Evolutionary conservation across 2,797 vertebrate genomes (phyloP), one percentile per base, ranked within the genome.

Genomic region (Rallus crepitans): DNA sequence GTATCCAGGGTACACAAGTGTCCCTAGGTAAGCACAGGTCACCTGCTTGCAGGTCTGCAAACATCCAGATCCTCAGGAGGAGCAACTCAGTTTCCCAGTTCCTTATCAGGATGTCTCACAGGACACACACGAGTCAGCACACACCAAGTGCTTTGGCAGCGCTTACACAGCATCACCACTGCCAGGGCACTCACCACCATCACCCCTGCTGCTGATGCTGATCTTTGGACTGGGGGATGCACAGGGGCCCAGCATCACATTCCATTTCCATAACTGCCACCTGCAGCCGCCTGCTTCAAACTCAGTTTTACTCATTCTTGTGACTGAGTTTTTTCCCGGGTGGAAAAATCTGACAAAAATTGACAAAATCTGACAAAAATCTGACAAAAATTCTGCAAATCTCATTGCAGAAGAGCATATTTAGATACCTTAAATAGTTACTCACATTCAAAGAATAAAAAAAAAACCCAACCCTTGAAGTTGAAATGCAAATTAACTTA

Each of bases 101-200:
- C 45, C 57, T 63, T 39, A 7, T 3, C 2, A 6, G 30, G 33
- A 3, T 13, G 10, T 63, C 47, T 73, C 72, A 27, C 9, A 25
- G 40, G 35, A 12, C 27, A 48, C 3, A 3, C n/a, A 31, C 0
- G 0, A 45, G 19, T 30, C 11, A 1, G 21, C 0, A 2, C 15
- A 23, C 2, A 2, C 10, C 2, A 9, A 0, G 4, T 30, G 17
- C 27, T 56, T 78, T 63, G 78, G 15, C 39, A 75, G 82, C 53
- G 11, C 37, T 65, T 33, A 5, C 37, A 33, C 14, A 17, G 8
- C 0, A 0, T 28, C 33, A 7, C 13, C 35, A 42, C 39, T 33
- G 40, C 53, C 53, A 35, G 24, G 70, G n/a, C 48, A 60, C 30
- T 11, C 30, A 24, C 21, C 21, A 19, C 37, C 52, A 14, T 15